Base-by-base conservation (phyloP, 92 coral and sea anemone species). In the Epizoanthus stellaris region DNA sequence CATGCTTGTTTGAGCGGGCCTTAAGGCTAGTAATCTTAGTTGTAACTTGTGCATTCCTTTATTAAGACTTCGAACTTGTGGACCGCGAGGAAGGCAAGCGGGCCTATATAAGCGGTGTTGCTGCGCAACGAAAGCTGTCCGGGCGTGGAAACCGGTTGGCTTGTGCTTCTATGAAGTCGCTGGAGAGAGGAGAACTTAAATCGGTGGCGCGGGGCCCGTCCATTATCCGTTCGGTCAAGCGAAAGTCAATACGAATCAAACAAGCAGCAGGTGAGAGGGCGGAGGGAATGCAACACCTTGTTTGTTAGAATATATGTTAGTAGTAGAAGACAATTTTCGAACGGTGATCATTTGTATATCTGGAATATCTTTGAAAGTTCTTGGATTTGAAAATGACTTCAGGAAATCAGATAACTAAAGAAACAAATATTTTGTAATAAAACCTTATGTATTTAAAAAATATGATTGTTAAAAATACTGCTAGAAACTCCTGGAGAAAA, bases 1-100 rank as follows among this genome's bases (percentile, higher is more conserved):
- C 49, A 11, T 36, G 15, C 15, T 25, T 34, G 15, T 34, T 69
- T 7, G 3, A 47, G 11, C 53, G 2, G 5, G 23, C 53, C 75
- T 20, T 49, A 9, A 4, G 20, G 5, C 11, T 25, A 23, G 43
- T 19, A 12, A 47, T 6, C 8, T 59, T 4, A 11, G 10, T 60
- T 16, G 9, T 65, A 54, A 23, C 25, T 34, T 12, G 12, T 70
- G 34, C 59, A 14, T 75, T 21, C 52, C 40, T 67, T 36, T 38
- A 30, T 12, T 19, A 43, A 79, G 88, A 82, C 3, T 94, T 92
- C 60, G 98, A 94, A 68, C 80, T 92, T 15, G 92, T 92, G 30
- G 91, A 86, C 66, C 89, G 92, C 59, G 89, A 84, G 17, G 88
- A 90, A 69, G 62, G 87, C 47, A 75, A 89, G n/a, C 68, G 75